Evolutionary conservation across 2,797 vertebrate genomes (phyloP).

Genomic region (Syngnathus rostellatus): DNA sequence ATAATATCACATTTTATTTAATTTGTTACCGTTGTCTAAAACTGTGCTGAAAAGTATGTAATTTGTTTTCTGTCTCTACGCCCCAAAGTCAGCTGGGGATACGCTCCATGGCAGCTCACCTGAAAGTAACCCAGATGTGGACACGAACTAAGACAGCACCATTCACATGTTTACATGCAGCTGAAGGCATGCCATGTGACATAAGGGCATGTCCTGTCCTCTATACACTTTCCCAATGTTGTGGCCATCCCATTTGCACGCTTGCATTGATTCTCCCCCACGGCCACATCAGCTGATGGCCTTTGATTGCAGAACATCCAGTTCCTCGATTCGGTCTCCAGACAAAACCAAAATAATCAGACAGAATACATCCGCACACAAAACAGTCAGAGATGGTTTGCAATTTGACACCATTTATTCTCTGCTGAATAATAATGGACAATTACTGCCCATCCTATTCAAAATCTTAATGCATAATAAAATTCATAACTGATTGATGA

Average conservation of each 20-base stretch:
- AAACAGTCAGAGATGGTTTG: neutral
- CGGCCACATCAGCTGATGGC: neutral
- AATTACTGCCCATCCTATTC: neutral
- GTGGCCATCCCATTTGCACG: neutral
- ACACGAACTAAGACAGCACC: neutral
- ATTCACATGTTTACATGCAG: neutral
- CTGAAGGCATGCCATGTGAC: neutral
- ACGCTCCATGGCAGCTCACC: neutral
- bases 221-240: neutral
- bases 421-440: neutral
- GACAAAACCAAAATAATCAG: neutral
- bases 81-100: neutral
- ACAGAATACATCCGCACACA: neutral
- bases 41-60: neutral
- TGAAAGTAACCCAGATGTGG: neutral
- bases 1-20: too few species aligned
- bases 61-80: neutral
- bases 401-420: neutral
- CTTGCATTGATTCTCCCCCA: neutral
- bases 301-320: neutral
- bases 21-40: neutral
- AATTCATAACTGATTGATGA: neutral
- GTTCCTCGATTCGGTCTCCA: neutral
- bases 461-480: neutral
- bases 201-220: neutral